phyloP scores from a whole-genome alignment of 2,113 vertebrate species.

The Plecotus auritus region DNA sequence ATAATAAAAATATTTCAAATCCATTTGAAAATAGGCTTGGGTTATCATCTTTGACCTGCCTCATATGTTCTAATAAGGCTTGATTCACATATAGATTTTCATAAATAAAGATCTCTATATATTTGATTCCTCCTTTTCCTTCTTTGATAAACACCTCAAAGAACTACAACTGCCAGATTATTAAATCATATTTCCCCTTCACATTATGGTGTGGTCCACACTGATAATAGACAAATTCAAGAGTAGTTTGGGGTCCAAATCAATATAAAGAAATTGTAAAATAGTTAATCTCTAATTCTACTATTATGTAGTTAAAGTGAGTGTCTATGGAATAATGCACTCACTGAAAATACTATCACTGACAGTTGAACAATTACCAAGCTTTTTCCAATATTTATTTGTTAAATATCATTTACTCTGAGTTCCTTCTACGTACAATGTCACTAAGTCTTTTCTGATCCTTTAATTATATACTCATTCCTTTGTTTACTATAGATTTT shows the following conservation, averaged over 20 bases:
- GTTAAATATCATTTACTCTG: neutral
- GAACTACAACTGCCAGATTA: neutral
- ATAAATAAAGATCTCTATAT: neutral
- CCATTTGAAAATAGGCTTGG: neutral
- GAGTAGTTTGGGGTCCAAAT: neutral
- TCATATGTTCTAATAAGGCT: neutral
- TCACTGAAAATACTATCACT: neutral
- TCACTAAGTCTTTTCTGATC: neutral
- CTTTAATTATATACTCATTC: neutral
- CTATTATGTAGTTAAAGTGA: neutral
- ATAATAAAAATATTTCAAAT: neutral
- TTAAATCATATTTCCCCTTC: neutral
- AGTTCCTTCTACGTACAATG: neutral
- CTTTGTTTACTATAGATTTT: neutral
- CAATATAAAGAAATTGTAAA: neutral
- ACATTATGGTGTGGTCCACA: neutral
- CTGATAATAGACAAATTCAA: neutral
- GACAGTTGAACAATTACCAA: neutral
- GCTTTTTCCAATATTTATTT: neutral
- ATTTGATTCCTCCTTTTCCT: neutral
- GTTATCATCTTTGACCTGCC: neutral
- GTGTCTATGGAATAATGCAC: neutral
- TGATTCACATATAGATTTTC: neutral
- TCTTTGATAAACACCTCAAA: neutral
- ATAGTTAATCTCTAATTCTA: neutral